These are phyloP conservation scores for Heterotis niloticus DNA, from an alignment of 2,113 vertebrate species.

Conservation along the genomic window DNA sequence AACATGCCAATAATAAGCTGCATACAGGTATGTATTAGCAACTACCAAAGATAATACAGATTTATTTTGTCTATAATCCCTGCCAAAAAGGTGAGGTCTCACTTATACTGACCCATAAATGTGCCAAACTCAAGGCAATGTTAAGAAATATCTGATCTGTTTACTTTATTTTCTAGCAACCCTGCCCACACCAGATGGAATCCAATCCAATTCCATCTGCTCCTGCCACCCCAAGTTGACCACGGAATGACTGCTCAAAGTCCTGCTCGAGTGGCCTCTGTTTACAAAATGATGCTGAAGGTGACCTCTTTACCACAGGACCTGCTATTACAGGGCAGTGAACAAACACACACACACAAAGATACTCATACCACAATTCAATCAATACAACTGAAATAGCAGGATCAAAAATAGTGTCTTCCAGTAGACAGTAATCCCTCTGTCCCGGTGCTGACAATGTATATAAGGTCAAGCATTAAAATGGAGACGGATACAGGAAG, in stretches of 20 bases:
- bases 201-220: neutral
- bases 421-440: neutral
- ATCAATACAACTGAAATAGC: constrained; percentile 1
- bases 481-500: constrained; percentile 4
- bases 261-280: neutral
- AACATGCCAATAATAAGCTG: too few relatives aligned
- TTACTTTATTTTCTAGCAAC: neutral
- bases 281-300: neutral
- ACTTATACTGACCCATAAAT: too few relatives aligned
- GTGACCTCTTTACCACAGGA: neutral
- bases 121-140: too few relatives aligned
- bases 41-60: too few relatives aligned
- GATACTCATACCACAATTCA: neutral
- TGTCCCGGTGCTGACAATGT: neutral
- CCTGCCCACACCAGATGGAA: neutral
- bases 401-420: constrained; percentile 8
- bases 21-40: too few relatives aligned
- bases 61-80: too few relatives aligned
- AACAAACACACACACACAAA: too few relatives aligned
- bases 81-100: too few relatives aligned
- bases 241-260: neutral
- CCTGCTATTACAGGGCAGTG: neutral
- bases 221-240: neutral
- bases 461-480: constrained; percentile 13
- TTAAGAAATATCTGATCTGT: too few relatives aligned